These are phyloP conservation scores for Plebejus argus DNA, from an alignment of 2,888 invertebrate genomes.

Conservation along the genomic window DNA sequence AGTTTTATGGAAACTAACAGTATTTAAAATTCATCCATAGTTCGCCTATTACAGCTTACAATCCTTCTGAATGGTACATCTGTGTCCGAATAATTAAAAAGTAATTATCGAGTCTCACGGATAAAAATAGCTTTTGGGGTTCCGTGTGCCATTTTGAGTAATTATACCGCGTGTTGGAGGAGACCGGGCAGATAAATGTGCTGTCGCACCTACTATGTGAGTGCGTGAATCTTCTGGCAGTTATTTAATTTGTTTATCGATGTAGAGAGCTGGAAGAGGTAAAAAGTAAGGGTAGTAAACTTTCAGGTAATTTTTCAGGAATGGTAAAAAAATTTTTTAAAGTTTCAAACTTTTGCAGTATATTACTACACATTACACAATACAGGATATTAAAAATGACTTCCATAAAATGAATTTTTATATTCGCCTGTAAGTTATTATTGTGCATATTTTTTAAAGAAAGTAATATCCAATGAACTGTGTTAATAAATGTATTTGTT, in stretches of 20 bases:
- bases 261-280: conserved; percentile 44
- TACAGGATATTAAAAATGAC: too few relatives aligned
- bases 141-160: conserved; percentile 40
- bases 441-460: too few relatives aligned
- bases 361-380: too few relatives aligned
- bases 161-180: conserved; percentile 53
- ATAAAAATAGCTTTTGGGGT: conserved; percentile 9
- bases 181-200: conserved; percentile 71
- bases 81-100: conserved; percentile 17
- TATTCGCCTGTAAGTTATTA: too few relatives aligned
- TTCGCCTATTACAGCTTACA: background rate
- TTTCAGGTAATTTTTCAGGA: too few relatives aligned
- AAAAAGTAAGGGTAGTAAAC: background rate
- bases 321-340: too few relatives aligned
- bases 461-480: too few relatives aligned
- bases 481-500: too few relatives aligned
- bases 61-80: background rate
- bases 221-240: conserved; percentile 72
- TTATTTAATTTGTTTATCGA: conserved; percentile 75
- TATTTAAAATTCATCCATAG: too few relatives aligned
- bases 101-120: conserved; percentile 8
- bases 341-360: too few relatives aligned
- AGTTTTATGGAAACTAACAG: too few relatives aligned
- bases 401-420: too few relatives aligned
- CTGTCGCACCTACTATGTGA: conserved; percentile 65